Evolutionary conservation across 2,113 vertebrate species (phyloP), one percentile per base, ranked within the genome.

Genomic region (Lepus europaeus): DNA sequence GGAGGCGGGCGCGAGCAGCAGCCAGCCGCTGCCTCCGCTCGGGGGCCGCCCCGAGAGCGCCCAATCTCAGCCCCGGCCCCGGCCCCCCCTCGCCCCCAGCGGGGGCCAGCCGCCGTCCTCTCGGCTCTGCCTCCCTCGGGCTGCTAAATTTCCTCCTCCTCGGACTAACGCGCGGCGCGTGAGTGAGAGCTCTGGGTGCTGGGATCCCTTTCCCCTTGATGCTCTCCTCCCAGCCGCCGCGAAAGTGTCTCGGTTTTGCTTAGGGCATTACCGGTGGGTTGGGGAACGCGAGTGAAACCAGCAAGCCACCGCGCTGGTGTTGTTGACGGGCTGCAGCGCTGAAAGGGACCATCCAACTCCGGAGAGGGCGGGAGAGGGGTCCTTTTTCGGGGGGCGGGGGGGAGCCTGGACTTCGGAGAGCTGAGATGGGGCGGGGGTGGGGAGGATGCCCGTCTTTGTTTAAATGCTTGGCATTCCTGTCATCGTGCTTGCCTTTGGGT

Each of bases 291-390:
- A 39, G 73, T 84, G 80, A 20, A 85, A 92, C 95, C 92, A 27
- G 53, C 56, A 92, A 97, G 70, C 95, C 83, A 89, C 87, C 56
- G 19, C 87, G 82, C 69, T 53, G 53, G 81, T 94, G 95, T 94
- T 96, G 85, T 91, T 96, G 95, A 56, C 39, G 11, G 82, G 94
- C 97, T 98, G 98, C 97, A 93, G 94, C 97, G 95, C 51, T 91
- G 86, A 85, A 73, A 96, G 91, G 91, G 92, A 93, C 91, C 95
- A 79, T 89, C 84, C 61, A 98, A 98, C 97, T 98, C 97, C 87
- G 68, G 82, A 59, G 91, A 81, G 72, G 91, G 66, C 17, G 1
- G 3, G 39, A 83, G 72, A 79, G 33, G 49, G 39, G 51, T 77
- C 93, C 94, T 89, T 95, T 95, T 91, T 79, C 22, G 82, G 45